phyloP scores from a whole-genome alignment of 2,888 invertebrate genomes.

The Rosalia funebris region DNA sequence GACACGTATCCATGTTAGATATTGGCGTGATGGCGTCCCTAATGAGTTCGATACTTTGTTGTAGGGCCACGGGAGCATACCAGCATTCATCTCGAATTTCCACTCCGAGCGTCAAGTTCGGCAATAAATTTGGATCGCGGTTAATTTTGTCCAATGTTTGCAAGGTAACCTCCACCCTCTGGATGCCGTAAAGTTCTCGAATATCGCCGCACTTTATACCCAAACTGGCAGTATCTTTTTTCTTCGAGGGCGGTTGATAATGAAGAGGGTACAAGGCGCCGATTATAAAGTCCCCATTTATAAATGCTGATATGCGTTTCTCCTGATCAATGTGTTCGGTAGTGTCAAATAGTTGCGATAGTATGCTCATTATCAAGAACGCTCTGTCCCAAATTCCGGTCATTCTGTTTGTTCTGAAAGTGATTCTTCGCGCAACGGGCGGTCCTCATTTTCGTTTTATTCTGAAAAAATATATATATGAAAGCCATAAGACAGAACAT shows the following conservation, averaged over 20 bases:
- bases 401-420: constrained; percentile 6
- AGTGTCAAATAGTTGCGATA: constrained; percentile 22
- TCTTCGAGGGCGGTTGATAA: constrained; percentile 61
- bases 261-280: constrained; percentile 70
- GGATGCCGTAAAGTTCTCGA: constrained; percentile 80
- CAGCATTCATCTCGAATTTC: constrained; percentile 85
- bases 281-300: constrained; percentile 69
- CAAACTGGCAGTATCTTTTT: constrained; percentile 50
- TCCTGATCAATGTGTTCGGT: constrained; percentile 34
- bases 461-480: constrained; percentile 25
- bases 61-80: constrained; percentile 82
- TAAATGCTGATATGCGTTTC: constrained; percentile 63
- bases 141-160: constrained; percentile 74
- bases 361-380: constrained; percentile 15
- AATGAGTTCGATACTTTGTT: constrained; percentile 80
- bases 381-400: constrained; percentile 15
- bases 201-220: constrained; percentile 69
- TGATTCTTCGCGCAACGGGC: background rate
- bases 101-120: constrained; percentile 69
- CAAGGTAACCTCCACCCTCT: constrained; percentile 74
- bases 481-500: background rate
- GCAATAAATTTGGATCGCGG: constrained; percentile 68
- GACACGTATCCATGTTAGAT: constrained; percentile 44
- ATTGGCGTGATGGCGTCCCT: constrained; percentile 71
- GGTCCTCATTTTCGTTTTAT: constrained; percentile 26